Percentiles rank a stretch among this genome's conserved stretches.
Conservation (phyloP, 2,888 invertebrate species). For the Baronia brevicornis region DNA sequence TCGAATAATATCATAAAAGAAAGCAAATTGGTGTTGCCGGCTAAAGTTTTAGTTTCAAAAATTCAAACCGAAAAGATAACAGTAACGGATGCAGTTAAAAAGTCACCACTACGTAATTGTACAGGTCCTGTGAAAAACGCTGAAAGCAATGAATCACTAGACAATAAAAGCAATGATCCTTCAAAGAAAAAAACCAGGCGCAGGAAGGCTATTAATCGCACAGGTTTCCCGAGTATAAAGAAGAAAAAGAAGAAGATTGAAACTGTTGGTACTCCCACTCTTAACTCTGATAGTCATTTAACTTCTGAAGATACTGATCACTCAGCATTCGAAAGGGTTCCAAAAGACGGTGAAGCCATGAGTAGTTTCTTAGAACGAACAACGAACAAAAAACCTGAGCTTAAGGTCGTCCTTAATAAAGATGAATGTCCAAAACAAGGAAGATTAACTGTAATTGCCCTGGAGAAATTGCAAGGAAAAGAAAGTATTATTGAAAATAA, state of each 20-base stretch:
- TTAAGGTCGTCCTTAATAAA: conserved; percentile 67
- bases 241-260: conserved; percentile 85
- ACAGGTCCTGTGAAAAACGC: conserved; percentile 37
- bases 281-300: conserved; percentile 48
- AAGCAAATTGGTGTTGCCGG: conserved; percentile 61
- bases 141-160: conserved; percentile 36
- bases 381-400: conserved; percentile 56
- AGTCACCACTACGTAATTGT: conserved; percentile 22
- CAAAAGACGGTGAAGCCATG: conserved; percentile 80
- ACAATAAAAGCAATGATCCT: conserved; percentile 38
- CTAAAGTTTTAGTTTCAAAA: conserved; percentile 57
- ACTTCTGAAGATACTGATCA: conserved; percentile 61
- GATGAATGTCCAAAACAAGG: conserved; percentile 71
- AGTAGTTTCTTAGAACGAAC: conserved; percentile 80
- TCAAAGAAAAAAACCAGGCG: conserved; percentile 74
- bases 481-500: conserved; percentile 38
- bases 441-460: conserved; percentile 75
- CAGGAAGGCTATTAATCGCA: conserved; percentile 87
- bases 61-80: conserved; percentile 53
- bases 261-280: conserved; percentile 30
- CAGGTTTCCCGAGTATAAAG: conserved; percentile 90
- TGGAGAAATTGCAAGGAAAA: conserved; percentile 77
- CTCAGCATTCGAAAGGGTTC: conserved; percentile 79
- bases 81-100: conserved; percentile 42
- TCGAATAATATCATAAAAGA: conserved; percentile 57